Evolutionary conservation across 2,113 vertebrate species (phyloP), one percentile per base, ranked within the genome.

Genomic region (Prochilodus magdalenae): DNA sequence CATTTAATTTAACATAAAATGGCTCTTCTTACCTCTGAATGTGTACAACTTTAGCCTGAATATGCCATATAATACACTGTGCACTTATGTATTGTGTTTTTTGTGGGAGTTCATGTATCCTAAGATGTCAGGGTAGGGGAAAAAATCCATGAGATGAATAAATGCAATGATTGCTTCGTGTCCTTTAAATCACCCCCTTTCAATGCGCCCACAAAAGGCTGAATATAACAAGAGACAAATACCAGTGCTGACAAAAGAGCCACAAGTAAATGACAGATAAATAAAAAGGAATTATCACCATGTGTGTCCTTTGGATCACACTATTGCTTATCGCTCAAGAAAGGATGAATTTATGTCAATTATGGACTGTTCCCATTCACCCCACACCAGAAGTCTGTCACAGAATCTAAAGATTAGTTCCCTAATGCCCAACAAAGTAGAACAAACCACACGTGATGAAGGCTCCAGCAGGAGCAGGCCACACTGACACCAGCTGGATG

Each of bases 401-500:
- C 33, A n/a, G 33, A 40, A 36, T 53, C 44, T 40, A 59, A 27
- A 81, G 47, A 70, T 40, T 18, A 20, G 33, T 70, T 24, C 36
- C 24, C 66, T 44, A 44, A 65, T 53, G 14, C 36, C 33, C n/a
- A 29, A n/a, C 20, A 33, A 49, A 63, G 4, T 18, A 20, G 27
- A 49, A 53, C 51, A 60, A 82, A 75, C 51, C 63, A 82, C 49
- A 57, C 10, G 27, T 53, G 73, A 60, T 65, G 51, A 70, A 30
- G 29, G 11, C 70, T 22, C 13, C 13, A 81, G 33, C 72, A 67
- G 26, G 33, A 33, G 26, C 22, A 12, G 44, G 26, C 78, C 20
- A 5, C 57, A n/a, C 24, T 73, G 69, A 40, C 59, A 73, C 69
- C 40, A 75, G 80, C 80, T 82, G 73, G 62, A 75, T 60, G 53